Conservation (phyloP, 2,113 vertebrate genomes). For the Edolisoma coerulescens region DNA sequence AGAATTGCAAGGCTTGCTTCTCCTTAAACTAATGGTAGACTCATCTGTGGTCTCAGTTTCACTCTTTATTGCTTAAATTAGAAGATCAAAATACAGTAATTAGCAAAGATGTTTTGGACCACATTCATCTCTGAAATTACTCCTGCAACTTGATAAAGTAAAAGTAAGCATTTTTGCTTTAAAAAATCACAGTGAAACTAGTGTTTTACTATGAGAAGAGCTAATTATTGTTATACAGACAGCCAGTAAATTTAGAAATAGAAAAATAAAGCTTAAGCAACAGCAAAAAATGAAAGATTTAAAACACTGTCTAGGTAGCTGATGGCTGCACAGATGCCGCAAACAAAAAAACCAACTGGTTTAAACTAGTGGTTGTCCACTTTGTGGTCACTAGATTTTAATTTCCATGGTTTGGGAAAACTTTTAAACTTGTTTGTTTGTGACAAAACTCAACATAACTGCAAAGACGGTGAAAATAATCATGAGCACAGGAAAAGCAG, state of each 20-base stretch:
- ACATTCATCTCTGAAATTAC: not conserved
- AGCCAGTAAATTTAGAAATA: not conserved
- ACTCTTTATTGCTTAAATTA: not conserved
- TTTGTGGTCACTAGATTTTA: not conserved
- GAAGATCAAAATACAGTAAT: not conserved
- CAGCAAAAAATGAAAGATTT: not conserved
- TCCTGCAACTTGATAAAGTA: not conserved
- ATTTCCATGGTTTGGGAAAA: not conserved
- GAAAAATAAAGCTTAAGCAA: not conserved
- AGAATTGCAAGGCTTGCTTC: slow-evolving; percentile 21
- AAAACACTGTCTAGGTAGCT: not conserved
- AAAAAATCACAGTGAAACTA: not conserved
- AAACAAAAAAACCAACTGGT: not conserved
- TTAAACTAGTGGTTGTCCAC: not conserved
- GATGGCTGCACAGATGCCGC: not conserved
- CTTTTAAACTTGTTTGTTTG: not conserved
- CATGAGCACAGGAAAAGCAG: not conserved
- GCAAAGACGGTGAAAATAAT: not conserved
- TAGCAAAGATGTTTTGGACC: not conserved
- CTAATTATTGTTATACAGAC: not conserved
- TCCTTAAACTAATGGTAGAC: not conserved
- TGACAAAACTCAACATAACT: not conserved
- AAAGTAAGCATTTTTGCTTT: not conserved
- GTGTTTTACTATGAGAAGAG: not conserved
- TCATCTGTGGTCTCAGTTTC: not conserved